Base-by-base conservation (phyloP, 1,140 invertebrate species). In the Mamestra configurata region DNA sequence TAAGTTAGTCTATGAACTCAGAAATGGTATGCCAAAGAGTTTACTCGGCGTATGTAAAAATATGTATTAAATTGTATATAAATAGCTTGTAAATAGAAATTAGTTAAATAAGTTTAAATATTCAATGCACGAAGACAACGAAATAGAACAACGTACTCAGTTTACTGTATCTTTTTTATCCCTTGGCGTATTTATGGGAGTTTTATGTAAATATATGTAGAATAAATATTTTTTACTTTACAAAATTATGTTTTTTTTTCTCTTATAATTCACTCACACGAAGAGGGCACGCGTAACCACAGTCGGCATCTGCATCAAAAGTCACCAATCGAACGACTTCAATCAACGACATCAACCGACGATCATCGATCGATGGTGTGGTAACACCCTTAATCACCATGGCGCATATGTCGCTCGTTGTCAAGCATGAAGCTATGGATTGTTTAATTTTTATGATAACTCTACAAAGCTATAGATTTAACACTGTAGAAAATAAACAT, bases 1-100 rank as follows among this genome's bases (percentile, higher is more conserved):
- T 76, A 59, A 77, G 4, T 55, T 55, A 71, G 10, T 55, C 24
- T n/a, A 66, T 27, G 75, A 76, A 84, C 72, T 77, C 81, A 85
- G 77, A 73, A 83, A 85, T 83, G 49, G 61, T 82, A 88, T 85
- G 87, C 88, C 88, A 89, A 90, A 90, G 88, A 90, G 73, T 83
- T 80, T 81, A 80, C 79, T 82, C 86, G 83, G 83, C 82, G 83
- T 87, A 82, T 86, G 83, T 83, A 84, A 83, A 85, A 79, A 73
- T 22, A 49, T 82, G 53, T 79, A 77, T 22, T 71, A 68, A 66
- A 31, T 51, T 77, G 64, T 81, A 71, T 66, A 70, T 71, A 77
- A 49, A 24, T 77, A 77, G 46, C 31, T 51, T 80, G 68, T 78
- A 72, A 72, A 80, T 82, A 80, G 40, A 20, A 70, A 8, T n/a